Evolutionary conservation across 2,797 vertebrate species (phyloP).

Genomic region (Allobates femoralis): DNA sequence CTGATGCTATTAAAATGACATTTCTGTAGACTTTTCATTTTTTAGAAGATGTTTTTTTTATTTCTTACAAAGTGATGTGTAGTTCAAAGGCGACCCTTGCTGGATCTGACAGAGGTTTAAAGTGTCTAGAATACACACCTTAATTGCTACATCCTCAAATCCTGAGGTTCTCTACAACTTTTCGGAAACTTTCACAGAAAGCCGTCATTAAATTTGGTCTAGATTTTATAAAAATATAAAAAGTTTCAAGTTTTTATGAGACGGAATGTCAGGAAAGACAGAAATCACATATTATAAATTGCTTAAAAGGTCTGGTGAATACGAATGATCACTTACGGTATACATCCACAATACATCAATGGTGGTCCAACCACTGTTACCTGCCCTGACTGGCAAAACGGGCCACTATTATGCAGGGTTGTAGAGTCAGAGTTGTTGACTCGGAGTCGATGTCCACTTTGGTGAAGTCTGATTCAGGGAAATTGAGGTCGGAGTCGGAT

Average conservation of each 20-base stretch:
- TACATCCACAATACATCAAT: too few species aligned
- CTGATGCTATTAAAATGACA: conserved; percentile 56
- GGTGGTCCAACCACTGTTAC: too few species aligned
- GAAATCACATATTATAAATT: not conserved
- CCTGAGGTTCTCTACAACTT: not conserved
- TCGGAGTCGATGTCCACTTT: too few species aligned
- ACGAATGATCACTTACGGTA: too few species aligned
- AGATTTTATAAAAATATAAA: not conserved
- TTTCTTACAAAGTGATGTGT: conserved; percentile 46
- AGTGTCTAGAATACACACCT: conserved; percentile 31
- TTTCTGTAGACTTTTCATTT: conserved; percentile 54
- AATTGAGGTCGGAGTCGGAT: too few species aligned
- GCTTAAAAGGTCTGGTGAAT: not conserved
- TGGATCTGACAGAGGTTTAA: conserved; percentile 50
- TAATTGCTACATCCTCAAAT: conserved; percentile 23
- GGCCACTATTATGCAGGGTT: too few species aligned
- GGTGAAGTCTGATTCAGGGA: too few species aligned
- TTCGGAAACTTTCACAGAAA: not conserved
- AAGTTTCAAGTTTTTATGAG: not conserved
- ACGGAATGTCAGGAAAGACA: not conserved
- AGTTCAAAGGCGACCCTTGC: conserved; percentile 44
- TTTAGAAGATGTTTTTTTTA: conserved; percentile 38
- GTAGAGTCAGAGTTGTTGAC: too few species aligned
- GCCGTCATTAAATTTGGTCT: not conserved
- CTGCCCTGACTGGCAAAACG: too few species aligned